phyloP scores from a whole-genome alignment of 2,113 vertebrate genomes.

The Hymenochirus boettgeri region DNA sequence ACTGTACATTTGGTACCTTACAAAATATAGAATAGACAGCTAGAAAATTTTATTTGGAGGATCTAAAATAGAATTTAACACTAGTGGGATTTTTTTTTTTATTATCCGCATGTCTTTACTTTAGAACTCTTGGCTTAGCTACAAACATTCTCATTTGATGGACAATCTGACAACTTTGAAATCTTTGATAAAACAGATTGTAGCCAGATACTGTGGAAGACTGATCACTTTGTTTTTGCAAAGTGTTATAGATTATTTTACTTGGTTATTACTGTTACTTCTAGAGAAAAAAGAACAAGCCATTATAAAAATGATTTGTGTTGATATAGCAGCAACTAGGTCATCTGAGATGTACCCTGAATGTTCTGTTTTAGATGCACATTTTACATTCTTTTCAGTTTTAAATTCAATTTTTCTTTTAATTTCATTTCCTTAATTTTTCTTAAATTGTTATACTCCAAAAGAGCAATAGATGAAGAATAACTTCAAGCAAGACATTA shows the following conservation, averaged over 20 bases:
- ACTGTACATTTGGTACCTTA: conserved; percentile 20
- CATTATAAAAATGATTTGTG: conserved; percentile 29
- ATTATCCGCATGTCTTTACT: conserved; percentile 26
- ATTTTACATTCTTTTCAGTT: no score
- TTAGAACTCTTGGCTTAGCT: conserved; percentile 21
- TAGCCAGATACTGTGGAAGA: conserved; percentile 3
- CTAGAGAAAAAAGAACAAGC: conserved; percentile 19
- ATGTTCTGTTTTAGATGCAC: no score
- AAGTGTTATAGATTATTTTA: conserved; percentile 15
- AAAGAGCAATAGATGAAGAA: no score
- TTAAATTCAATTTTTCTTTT: no score
- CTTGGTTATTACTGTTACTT: conserved; percentile 6
- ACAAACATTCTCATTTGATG: conserved; percentile 31
- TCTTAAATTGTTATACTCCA: no score
- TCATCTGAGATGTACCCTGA: no score
- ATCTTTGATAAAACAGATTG: conserved; percentile 23
- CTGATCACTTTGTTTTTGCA: conserved; percentile 19
- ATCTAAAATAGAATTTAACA: conserved; percentile 36
- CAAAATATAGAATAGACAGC: conserved; percentile 17
- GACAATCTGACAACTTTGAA: conserved; percentile 33
- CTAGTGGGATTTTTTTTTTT: conserved; percentile 15
- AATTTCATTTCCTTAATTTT: no score
- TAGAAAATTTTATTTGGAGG: conserved; percentile 26
- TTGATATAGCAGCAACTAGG: conserved; percentile 14
- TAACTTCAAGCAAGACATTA: no score